Evolutionary conservation across 2,113 vertebrate genomes (phyloP), one percentile per base, ranked within the genome.

Genomic region (Myiagra hebetior): DNA sequence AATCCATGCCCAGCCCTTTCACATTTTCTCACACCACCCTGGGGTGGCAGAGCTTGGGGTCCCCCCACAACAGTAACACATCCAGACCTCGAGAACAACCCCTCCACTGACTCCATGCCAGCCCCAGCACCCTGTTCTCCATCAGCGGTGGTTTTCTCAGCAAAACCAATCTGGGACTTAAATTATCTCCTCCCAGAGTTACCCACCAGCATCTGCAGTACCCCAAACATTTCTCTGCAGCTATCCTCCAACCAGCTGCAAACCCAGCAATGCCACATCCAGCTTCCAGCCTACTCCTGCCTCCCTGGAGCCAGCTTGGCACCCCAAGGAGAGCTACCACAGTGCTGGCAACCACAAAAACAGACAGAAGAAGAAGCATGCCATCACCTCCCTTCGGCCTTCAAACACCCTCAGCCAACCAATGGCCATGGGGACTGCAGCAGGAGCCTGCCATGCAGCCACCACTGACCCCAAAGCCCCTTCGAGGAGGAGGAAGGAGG

Each of bases 1-100:
- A 49, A 47, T 18, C 30, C 39, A 20, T 0, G 0, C 7, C 14
- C 0, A 0, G 41, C 26, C 31, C 7, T 87, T 76, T n/a, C 4
- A 4, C 20, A 33, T 44, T 37, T 21, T 53, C 37, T 62, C 35
- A n/a, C 46, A 22, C 26, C 22, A 18, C 3, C 4, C 9, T 4
- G 3, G 42, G 23, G 68, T 19, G 28, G 46, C 59, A 65, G 18
- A 84, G 12, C 37, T 28, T n/a, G 9, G 13, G 11, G 7, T 55
- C 3, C 12, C 17, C 14, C 10, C 19, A 50, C 28, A 50, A 56
- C 0, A 7, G 46, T 65, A 52, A 93, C 46, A 47, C 10, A 85
- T 18, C 1, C 52, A 89, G 56, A 89, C 60, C 50, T 28, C 13
- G 17, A 22, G 26, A n/a, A 69, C 68, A 87, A 49, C 5, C 15